Conservation (phyloP, 2,113 vertebrate species). For the Pelvicachromis taeniatus region DNA sequence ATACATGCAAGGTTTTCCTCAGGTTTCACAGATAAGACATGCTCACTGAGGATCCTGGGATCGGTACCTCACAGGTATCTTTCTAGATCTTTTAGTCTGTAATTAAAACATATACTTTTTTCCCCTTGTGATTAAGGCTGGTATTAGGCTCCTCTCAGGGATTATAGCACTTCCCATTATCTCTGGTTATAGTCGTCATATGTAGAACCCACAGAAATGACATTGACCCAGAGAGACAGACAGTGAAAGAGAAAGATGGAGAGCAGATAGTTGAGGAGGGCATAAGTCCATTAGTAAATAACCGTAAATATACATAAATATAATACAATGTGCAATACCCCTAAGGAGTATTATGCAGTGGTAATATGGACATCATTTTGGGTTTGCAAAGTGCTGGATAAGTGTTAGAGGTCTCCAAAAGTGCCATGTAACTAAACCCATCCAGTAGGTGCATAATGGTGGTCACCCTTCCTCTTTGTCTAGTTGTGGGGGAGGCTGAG, state of each 20-base stretch:
- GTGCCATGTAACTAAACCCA: conserved; percentile 24
- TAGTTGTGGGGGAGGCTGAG: conserved; percentile 63
- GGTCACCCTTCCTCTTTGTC: conserved; percentile 50
- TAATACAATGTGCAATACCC: conserved; percentile 23
- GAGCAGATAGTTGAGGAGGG: conserved; percentile 45
- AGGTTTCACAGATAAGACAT: conserved; percentile 46
- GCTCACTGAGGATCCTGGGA: conserved; percentile 26
- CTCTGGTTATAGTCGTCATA: conserved; percentile 62
- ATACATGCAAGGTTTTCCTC: conserved; percentile 11
- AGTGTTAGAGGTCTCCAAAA: conserved; percentile 46
- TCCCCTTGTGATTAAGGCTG: conserved; percentile 65
- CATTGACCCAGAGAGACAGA: conserved; percentile 43
- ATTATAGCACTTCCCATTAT: conserved; percentile 73
- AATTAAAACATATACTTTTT: conserved; percentile 76
- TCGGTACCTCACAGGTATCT: conserved; percentile 42
- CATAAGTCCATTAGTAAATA: conserved; percentile 37
- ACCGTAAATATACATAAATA: conserved; percentile 32
- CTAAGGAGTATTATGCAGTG: conserved; percentile 24
- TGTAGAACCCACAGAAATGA: conserved; percentile 51
- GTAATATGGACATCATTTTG: conserved; percentile 23
- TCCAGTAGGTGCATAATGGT: conserved; percentile 43
- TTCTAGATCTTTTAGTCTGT: conserved; percentile 56
- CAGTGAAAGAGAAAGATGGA: conserved; percentile 28
- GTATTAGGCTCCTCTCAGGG: conserved; percentile 65
- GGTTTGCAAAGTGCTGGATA: conserved; percentile 20